These are phyloP conservation scores for Platanista minor DNA, from an alignment of 2,113 vertebrate genomes.

Conservation along the genomic window DNA sequence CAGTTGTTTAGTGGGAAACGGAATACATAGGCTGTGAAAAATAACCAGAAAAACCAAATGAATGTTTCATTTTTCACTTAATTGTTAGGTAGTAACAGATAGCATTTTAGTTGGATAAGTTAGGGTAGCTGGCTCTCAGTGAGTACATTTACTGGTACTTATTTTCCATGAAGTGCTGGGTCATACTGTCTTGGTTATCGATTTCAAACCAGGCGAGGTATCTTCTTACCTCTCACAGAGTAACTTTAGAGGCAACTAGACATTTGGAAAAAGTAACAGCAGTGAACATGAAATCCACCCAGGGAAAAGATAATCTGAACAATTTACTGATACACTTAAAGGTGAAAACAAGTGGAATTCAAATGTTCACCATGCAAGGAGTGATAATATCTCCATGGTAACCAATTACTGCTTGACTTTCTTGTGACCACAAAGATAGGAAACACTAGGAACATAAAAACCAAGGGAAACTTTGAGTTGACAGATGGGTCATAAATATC, in stretches of 20 bases:
- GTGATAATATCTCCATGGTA: background rate
- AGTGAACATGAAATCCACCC: background rate
- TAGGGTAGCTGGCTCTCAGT: background rate
- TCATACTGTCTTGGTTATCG: background rate
- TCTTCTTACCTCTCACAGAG: background rate
- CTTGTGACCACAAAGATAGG: background rate
- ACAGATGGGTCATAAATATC: slow-evolving; percentile 4
- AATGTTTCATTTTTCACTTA: background rate
- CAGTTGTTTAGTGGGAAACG: background rate
- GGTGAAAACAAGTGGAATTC: background rate
- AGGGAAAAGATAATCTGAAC: background rate
- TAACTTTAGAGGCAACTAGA: background rate
- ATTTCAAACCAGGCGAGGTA: background rate
- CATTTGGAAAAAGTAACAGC: background rate
- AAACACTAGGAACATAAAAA: background rate
- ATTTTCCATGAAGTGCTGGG: background rate
- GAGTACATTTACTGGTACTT: background rate
- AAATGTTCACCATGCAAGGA: background rate
- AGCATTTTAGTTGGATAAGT: background rate
- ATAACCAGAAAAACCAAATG: background rate
- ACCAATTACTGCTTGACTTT: background rate
- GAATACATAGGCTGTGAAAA: background rate
- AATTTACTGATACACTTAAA: background rate
- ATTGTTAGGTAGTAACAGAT: background rate
- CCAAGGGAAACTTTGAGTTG: background rate